Conservation (phyloP, 2,113 vertebrate species). For the Ochotona curzoniae region DNA sequence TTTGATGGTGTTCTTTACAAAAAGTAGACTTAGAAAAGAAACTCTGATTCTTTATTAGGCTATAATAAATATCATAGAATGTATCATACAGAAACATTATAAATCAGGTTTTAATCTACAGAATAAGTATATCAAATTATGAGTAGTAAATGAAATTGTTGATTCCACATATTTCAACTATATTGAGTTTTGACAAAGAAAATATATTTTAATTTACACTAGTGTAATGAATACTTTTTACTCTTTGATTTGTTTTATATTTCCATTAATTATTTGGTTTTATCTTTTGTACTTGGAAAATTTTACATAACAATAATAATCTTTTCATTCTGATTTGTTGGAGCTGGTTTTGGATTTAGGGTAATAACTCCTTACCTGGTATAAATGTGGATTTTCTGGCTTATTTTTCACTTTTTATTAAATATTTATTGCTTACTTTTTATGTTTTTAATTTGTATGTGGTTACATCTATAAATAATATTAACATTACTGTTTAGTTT, state of each 20-base stretch:
- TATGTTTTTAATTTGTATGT: not conserved
- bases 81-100: not conserved
- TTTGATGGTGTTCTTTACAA: constrained; percentile 29
- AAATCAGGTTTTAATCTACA: too few species aligned
- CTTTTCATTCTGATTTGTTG: not conserved
- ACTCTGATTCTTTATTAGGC: too few species aligned
- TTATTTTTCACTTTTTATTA: not conserved
- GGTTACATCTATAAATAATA: not conserved
- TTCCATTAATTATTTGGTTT: constrained; percentile 30
- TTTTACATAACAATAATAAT: not conserved
- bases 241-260: constrained; percentile 31
- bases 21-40: not conserved
- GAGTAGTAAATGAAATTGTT: not conserved
- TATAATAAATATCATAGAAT: too few species aligned
- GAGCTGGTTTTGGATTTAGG: not conserved
- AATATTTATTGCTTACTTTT: not conserved
- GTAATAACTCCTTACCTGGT: not conserved
- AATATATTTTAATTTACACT: constrained; percentile 25
- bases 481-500: not conserved
- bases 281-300: not conserved
- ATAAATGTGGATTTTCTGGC: not conserved
- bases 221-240: not conserved
- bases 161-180: not conserved
- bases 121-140: not conserved
- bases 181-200: not conserved